Conservation (phyloP, 1,140 invertebrate species). For the Brachystomella parvula region DNA sequence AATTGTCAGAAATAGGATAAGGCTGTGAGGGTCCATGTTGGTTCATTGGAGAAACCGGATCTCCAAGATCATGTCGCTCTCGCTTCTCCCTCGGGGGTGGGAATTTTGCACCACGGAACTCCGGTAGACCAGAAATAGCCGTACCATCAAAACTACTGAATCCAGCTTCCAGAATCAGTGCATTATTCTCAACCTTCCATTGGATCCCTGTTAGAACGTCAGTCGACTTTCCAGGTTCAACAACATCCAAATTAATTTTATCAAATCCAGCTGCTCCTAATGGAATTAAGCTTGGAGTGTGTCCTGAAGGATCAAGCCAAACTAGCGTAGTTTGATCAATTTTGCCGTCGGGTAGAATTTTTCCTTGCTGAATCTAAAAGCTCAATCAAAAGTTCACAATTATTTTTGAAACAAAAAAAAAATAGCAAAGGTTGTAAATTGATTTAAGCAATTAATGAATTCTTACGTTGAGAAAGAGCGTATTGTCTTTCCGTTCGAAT, state of each 20-base stretch:
- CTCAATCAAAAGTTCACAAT: background rate
- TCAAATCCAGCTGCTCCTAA: constrained; percentile 6
- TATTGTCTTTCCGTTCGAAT: constrained; percentile 15
- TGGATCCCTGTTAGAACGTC: background rate
- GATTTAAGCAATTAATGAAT: too few relatives aligned
- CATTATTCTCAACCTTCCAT: constrained; percentile 1
- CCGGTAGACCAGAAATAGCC: background rate
- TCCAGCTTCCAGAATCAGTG: background rate
- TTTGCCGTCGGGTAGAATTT: constrained; percentile 14
- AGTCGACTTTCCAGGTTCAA: background rate
- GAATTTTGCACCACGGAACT: background rate
- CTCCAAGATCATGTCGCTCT: background rate
- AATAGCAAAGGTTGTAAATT: too few relatives aligned
- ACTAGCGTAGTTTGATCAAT: constrained; percentile 6
- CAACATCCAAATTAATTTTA: constrained; percentile 14
- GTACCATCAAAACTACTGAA: background rate
- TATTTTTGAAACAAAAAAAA: background rate
- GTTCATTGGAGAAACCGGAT: background rate
- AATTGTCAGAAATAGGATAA: background rate
- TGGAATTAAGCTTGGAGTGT: background rate
- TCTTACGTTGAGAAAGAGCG: constrained; percentile 15
- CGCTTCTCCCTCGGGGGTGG: background rate
- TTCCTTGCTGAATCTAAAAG: constrained; percentile 21
- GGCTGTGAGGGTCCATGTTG: constrained; percentile 4
- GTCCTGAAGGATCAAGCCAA: background rate